Percentiles rank a stretch among this genome's conserved stretches.
These are phyloP conservation scores for Pseudochirops cupreus DNA, from an alignment of 2,797 vertebrate genomes.

Conservation along the genomic window DNA sequence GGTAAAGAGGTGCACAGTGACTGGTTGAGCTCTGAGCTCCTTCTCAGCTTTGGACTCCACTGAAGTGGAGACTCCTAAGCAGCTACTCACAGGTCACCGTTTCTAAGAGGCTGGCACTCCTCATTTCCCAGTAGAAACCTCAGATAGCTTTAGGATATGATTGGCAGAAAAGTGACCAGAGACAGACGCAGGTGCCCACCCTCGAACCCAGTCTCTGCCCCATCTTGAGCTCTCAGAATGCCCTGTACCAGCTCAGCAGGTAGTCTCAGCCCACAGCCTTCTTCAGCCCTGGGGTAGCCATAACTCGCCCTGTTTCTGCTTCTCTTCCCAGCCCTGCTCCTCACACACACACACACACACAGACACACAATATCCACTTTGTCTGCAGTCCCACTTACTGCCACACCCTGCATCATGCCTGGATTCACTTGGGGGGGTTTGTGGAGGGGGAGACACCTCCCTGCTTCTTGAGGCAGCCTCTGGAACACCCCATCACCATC, in stretches of 20 bases:
- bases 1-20: background rate
- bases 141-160: background rate
- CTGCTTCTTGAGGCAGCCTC: background rate
- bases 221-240: background rate
- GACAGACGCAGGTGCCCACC: background rate
- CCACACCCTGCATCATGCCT: background rate
- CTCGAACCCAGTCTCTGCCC: background rate
- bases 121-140: background rate
- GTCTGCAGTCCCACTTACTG: background rate
- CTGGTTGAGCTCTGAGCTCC: background rate
- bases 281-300: background rate
- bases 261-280: no score
- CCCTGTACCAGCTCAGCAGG: background rate
- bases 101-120: background rate
- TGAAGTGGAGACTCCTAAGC: background rate
- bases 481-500: background rate
- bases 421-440: background rate
- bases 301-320: background rate
- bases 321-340: background rate
- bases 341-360: no score
- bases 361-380: background rate
- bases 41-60: background rate
- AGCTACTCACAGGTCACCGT: background rate
- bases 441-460: no score
- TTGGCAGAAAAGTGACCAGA: background rate